Evolutionary conservation across 2,113 vertebrate species (phyloP).

Genomic region (Condylura cristata): DNA sequence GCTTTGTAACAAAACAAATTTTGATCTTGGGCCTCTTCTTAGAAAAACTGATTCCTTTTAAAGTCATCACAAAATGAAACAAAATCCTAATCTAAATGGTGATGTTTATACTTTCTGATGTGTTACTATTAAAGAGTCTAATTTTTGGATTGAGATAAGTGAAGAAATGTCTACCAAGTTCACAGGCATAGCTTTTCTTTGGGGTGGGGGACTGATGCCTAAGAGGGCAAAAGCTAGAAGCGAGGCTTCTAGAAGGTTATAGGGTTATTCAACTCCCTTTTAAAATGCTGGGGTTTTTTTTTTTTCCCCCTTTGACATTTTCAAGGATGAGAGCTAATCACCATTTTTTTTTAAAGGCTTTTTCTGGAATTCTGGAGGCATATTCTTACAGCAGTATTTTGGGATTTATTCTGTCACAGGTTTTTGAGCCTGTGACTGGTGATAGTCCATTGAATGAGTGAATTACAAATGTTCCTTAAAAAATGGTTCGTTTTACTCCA

Average conservation of each 20-base stretch:
- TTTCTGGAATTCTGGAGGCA: not conserved
- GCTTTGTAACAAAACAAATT: slow-evolving; percentile 66
- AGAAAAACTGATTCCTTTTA: slow-evolving; percentile 60
- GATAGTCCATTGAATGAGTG: not conserved
- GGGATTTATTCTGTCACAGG: not conserved
- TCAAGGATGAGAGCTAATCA: slow-evolving; percentile 2
- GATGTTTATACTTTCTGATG: slow-evolving; percentile 9
- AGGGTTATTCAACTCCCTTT: not conserved
- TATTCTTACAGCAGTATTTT: not conserved
- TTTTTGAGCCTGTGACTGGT: not conserved
- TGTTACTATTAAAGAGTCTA: not conserved
- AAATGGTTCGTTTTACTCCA: not conserved
- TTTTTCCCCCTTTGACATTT: not conserved
- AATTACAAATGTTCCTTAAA: slow-evolving; percentile 41
- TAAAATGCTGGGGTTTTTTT: not conserved
- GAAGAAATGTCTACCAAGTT: not conserved
- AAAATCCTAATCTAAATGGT: slow-evolving; percentile 44
- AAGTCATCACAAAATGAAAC: slow-evolving; percentile 26
- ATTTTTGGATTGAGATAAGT: slow-evolving; percentile 29
- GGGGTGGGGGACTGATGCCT: not conserved
- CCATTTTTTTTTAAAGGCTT: slow-evolving; percentile 3
- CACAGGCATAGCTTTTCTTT: not conserved
- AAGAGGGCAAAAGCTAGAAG: not conserved
- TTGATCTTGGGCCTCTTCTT: slow-evolving; percentile 58
- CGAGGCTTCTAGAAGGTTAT: slow-evolving; percentile 18